phyloP scores from a whole-genome alignment of 2,113 vertebrate species.

The Tretioscincus oriximinensis region DNA sequence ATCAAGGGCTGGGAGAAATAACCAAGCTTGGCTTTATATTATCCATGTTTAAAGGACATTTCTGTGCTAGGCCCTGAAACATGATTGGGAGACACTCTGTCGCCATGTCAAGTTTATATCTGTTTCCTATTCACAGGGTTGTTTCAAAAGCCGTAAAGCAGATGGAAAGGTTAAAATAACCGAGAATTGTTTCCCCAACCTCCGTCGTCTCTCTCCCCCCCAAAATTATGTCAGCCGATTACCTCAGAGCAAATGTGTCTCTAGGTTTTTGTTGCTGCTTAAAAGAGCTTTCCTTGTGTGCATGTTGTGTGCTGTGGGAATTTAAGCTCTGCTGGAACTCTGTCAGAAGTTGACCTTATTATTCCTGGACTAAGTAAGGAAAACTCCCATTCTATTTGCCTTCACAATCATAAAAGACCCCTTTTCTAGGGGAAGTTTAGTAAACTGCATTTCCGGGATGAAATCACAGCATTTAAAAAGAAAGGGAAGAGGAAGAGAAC shows the following conservation, averaged over 20 bases:
- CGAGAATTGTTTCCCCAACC: slow-evolving; percentile 63
- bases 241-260: slow-evolving; percentile 78
- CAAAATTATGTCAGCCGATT: slow-evolving; percentile 76
- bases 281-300: slow-evolving; percentile 66
- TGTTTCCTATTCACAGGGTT: slow-evolving; percentile 71
- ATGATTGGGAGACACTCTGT: slow-evolving; percentile 72
- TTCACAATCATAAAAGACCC: slow-evolving; percentile 76
- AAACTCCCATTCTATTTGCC: slow-evolving; percentile 79
- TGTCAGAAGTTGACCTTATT: slow-evolving; percentile 70
- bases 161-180: slow-evolving; percentile 73
- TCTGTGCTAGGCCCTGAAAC: slow-evolving; percentile 53
- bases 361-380: slow-evolving; percentile 70
- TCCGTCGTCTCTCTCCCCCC: background rate
- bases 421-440: slow-evolving; percentile 70
- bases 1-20: slow-evolving; percentile 42
- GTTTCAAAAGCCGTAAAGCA: slow-evolving; percentile 51
- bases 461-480: slow-evolving; percentile 84
- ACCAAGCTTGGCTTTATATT: slow-evolving; percentile 71
- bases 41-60: slow-evolving; percentile 68
- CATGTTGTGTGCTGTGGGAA: slow-evolving; percentile 69
- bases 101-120: slow-evolving; percentile 72
- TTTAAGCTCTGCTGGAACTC: slow-evolving; percentile 72
- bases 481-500: slow-evolving; percentile 27
- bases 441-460: slow-evolving; percentile 81
- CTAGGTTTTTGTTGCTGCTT: slow-evolving; percentile 73